Evolutionary conservation across 1,140 invertebrate genomes (phyloP), one percentile per base, ranked within the genome.

Genomic region (Asobara japonica): DNA sequence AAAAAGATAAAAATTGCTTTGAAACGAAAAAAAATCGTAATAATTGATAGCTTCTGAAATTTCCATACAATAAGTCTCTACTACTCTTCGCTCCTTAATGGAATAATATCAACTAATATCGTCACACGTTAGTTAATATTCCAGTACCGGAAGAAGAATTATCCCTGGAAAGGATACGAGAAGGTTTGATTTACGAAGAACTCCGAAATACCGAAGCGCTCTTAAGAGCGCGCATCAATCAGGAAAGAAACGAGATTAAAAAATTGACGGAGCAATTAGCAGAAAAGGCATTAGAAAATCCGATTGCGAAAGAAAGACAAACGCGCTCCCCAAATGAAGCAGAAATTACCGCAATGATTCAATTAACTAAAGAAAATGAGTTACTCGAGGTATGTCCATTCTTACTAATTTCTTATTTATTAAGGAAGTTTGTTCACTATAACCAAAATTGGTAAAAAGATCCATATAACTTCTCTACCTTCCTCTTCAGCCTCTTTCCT

Each of bases 161-260:
- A 22, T 89, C 90, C 70, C 78, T 90, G 1, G 89, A 90, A 70
- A 85, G 90, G 30, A 76, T 93, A 16, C 83, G 90, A 64, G 82
- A 93, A 5, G 90, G 89, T 80, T 84, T 93, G 11, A 91, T 93
- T 79, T 91, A 92, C 65, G 90, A 91, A 3, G 92, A 93, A 81
- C 87, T 92, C 71, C 79, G 91, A n/a, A 90, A 89, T 61, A 87
- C 92, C 76, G 91, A 93, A 74, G 89, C 89, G 0, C 84, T 90
- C 25, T 80, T 93, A 4, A 91, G 91, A 80, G 88, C 89, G 0
- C 90, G 91, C 77, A 92, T 93, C 33, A 87, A 88, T 71, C 89
- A 90, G 0, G 92, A 93, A 81, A 89, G 89, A 74, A 89, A 90
- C 69, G 92, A 93, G 84, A 90, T 92, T 8, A 90, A 92, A 73